Conservation (phyloP, 2,797 vertebrate genomes). For the Eulemur rubriventer region DNA sequence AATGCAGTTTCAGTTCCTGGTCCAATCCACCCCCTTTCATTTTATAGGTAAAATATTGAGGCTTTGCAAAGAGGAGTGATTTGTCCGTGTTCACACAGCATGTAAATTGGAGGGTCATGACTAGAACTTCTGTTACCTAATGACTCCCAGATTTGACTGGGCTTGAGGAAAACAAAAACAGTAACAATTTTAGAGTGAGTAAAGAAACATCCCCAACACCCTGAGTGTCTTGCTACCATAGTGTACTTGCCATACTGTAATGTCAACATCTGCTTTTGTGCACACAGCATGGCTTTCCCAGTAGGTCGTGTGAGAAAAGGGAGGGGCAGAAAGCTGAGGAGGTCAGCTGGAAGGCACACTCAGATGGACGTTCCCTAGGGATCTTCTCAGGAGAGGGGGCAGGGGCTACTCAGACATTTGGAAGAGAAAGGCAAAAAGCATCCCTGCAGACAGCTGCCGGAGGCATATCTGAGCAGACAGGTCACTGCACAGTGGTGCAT, state of each 20-base stretch:
- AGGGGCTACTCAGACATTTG: background rate
- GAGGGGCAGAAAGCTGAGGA: background rate
- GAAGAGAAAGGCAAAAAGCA: conserved; percentile 16
- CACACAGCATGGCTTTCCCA: background rate
- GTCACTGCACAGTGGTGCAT: conserved; percentile 1
- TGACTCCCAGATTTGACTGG: background rate
- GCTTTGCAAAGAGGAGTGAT: conserved; percentile 4
- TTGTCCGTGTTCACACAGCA: conserved; percentile 10
- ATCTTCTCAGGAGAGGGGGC: conserved; percentile 6
- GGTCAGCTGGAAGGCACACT: background rate
- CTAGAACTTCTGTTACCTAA: background rate
- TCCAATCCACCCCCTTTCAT: background rate
- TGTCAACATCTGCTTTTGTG: background rate
- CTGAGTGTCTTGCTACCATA: background rate
- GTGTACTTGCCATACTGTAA: background rate
- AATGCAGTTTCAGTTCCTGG: background rate
- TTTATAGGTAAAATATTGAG: background rate
- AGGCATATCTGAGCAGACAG: conserved; percentile 59
- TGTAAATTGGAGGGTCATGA: background rate
- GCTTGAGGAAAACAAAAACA: conserved; percentile 20
- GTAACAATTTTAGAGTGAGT: background rate
- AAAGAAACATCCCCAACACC: background rate
- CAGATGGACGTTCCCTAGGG: background rate
- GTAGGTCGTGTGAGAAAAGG: background rate
- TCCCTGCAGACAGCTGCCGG: conserved; percentile 30